These are phyloP conservation scores for Synergus umbraculus DNA, from an alignment of 2,888 invertebrate genomes.

Conservation along the genomic window DNA sequence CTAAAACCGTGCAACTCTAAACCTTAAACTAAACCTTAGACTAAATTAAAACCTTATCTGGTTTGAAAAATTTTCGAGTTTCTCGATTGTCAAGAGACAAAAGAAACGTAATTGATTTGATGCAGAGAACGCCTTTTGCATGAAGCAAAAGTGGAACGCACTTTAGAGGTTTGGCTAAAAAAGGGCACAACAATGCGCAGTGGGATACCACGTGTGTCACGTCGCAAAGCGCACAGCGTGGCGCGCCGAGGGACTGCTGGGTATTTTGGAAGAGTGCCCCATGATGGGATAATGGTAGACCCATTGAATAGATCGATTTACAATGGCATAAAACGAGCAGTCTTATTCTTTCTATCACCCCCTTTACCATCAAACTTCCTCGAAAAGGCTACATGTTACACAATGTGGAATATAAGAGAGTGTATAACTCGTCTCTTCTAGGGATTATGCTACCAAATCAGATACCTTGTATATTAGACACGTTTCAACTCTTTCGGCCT, in stretches of 20 bases:
- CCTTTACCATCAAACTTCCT: slow-evolving; percentile 5
- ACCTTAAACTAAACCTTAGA: too few relatives aligned
- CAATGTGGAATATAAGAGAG: neutral
- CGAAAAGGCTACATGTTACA: slow-evolving; percentile 15
- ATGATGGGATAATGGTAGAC: slow-evolving; percentile 72
- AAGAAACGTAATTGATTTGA: neutral
- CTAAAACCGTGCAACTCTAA: too few relatives aligned
- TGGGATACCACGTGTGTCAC: slow-evolving; percentile 69
- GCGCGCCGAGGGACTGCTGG: slow-evolving; percentile 52
- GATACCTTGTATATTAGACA: neutral
- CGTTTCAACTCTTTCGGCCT: neutral
- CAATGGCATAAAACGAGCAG: slow-evolving; percentile 77
- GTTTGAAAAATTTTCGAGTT: slow-evolving; percentile 50
- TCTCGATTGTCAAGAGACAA: neutral
- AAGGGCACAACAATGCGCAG: slow-evolving; percentile 74
- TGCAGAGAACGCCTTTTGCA: neutral
- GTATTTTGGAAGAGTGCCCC: slow-evolving; percentile 56
- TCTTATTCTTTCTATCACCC: slow-evolving; percentile 45
- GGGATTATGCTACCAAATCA: neutral
- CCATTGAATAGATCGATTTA: slow-evolving; percentile 78
- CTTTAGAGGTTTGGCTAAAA: slow-evolving; percentile 56
- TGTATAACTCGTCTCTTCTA: neutral
- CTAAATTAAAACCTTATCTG: slow-evolving; percentile 42
- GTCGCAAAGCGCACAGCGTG: slow-evolving; percentile 50
- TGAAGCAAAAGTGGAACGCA: slow-evolving; percentile 54